Percentiles rank a stretch among this genome's conserved stretches.
Evolutionary conservation across 1,140 invertebrate species (phyloP).

Genomic region (Charaxes varanes): DNA sequence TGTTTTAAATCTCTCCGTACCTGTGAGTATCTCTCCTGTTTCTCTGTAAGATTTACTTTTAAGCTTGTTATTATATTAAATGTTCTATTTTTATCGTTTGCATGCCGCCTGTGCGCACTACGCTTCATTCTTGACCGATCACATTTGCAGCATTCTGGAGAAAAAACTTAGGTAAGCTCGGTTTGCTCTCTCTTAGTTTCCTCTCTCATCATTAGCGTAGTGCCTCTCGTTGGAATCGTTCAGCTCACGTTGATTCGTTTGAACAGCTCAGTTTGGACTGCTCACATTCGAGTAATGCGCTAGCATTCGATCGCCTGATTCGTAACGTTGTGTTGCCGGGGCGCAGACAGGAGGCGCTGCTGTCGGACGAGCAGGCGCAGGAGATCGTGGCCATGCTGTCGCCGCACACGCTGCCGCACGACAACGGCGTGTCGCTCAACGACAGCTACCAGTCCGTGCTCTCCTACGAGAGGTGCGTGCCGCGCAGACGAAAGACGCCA

Average conservation of each 20-base stretch:
- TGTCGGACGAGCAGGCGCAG: constrained; percentile 90
- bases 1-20: constrained; percentile 21
- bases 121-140: constrained; percentile 70
- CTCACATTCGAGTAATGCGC: too few relatives aligned
- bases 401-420: constrained; percentile 64
- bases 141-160: constrained; percentile 82
- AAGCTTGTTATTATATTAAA: constrained; percentile 53
- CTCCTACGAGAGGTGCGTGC: constrained; percentile 72
- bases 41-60: constrained; percentile 14
- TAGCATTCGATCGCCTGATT: constrained; percentile 3
- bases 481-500: too few relatives aligned
- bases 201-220: constrained; percentile 5
- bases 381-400: constrained; percentile 87
- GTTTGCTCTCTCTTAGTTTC: constrained; percentile 26
- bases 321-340: not conserved
- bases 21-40: constrained; percentile 27
- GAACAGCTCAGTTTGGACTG: too few relatives aligned
- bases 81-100: constrained; percentile 67
- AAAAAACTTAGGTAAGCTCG: constrained; percentile 86
- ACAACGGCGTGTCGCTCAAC: constrained; percentile 69
- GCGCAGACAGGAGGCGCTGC: constrained; percentile 83
- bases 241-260: too few relatives aligned
- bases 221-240: not conserved
- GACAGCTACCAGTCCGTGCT: constrained; percentile 74
- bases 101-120: constrained; percentile 70